These are phyloP conservation scores for Odontothrips loti DNA, from an alignment of 2,888 invertebrate genomes.

Conservation along the genomic window DNA sequence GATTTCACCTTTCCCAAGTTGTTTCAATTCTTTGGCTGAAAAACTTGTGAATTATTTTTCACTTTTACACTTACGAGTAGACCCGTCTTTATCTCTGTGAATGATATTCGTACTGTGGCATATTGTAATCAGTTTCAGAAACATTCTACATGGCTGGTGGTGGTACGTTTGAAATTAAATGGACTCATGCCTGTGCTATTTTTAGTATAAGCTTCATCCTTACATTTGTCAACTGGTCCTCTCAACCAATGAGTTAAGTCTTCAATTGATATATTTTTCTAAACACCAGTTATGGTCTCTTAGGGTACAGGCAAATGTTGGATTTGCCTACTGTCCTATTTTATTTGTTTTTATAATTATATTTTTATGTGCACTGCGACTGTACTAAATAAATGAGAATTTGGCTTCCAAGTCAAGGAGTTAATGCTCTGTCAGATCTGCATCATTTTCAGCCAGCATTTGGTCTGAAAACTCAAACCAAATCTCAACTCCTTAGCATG, in stretches of 20 bases:
- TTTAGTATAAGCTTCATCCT: too few species aligned
- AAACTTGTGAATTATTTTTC: background rate
- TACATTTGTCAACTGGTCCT: background rate
- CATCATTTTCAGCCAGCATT: too few species aligned
- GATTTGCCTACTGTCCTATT: background rate
- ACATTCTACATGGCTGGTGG: too few species aligned
- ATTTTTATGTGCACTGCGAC: too few species aligned
- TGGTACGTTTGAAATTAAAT: too few species aligned
- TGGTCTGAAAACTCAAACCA: background rate
- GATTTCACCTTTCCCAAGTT: conserved; percentile 25
- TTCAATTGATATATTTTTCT: background rate
- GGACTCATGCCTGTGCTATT: too few species aligned
- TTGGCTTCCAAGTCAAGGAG: too few species aligned
- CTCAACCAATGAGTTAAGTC: background rate
- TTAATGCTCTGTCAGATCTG: too few species aligned
- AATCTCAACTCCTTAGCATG: background rate
- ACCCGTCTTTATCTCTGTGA: background rate
- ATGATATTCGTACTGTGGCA: background rate
- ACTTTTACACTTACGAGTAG: background rate
- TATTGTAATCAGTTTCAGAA: too few species aligned
- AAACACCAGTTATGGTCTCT: background rate
- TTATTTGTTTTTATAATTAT: background rate
- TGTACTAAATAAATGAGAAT: too few species aligned
- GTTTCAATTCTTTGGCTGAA: background rate
- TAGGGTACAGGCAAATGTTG: background rate